Conservation (phyloP, 2,888 invertebrate species). For the Mythimna loreyi region DNA sequence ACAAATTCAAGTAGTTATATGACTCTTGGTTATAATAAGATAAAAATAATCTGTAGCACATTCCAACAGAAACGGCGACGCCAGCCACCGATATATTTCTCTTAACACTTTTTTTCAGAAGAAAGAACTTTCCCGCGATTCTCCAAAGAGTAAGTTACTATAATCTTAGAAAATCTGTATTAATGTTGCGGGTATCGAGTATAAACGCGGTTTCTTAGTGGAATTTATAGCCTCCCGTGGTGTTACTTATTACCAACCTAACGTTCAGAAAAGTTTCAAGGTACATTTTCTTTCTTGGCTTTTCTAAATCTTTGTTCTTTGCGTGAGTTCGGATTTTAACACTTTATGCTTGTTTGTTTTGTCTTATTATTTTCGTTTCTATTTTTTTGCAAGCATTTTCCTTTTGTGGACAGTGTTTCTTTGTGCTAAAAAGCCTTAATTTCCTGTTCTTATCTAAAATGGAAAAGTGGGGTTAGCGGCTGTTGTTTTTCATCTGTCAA, state of each 20-base stretch:
- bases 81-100: slow-evolving; percentile 37
- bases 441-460: slow-evolving; percentile 55
- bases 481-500: slow-evolving; percentile 36
- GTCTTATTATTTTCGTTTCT: slow-evolving; percentile 45
- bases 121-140: slow-evolving; percentile 54
- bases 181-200: slow-evolving; percentile 76
- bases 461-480: slow-evolving; percentile 30
- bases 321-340: slow-evolving; percentile 57
- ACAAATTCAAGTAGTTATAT: neutral
- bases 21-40: neutral
- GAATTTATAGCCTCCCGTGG: slow-evolving; percentile 76
- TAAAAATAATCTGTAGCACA: slow-evolving; percentile 5
- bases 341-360: slow-evolving; percentile 65
- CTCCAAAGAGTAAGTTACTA: slow-evolving; percentile 68
- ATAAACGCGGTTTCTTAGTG: slow-evolving; percentile 76
- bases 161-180: slow-evolving; percentile 79
- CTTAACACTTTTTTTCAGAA: slow-evolving; percentile 48
- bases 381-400: slow-evolving; percentile 35
- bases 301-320: slow-evolving; percentile 73
- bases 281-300: slow-evolving; percentile 72
- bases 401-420: slow-evolving; percentile 43
- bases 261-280: slow-evolving; percentile 70
- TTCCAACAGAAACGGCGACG: slow-evolving; percentile 9
- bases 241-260: slow-evolving; percentile 76
- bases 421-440: slow-evolving; percentile 50